Evolutionary conservation across 1,140 invertebrate genomes (phyloP).

Genomic region (Adelges cooleyi): DNA sequence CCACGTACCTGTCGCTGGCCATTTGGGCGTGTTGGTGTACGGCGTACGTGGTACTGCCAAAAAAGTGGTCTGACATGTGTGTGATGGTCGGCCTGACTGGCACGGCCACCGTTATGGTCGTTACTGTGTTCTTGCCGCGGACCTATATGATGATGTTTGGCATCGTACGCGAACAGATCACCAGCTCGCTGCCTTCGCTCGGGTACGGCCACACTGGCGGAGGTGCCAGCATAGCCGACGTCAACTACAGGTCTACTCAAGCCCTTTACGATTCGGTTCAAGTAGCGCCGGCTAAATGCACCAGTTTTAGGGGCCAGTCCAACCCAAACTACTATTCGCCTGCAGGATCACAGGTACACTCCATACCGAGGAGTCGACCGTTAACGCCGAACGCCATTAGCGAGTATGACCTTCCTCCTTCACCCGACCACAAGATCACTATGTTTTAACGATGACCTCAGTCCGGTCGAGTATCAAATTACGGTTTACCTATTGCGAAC

Average conservation of each 20-base stretch:
- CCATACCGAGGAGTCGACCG: constrained; percentile 28
- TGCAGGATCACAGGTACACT: not conserved
- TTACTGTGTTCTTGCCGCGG: constrained; percentile 46
- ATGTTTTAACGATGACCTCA: constrained; percentile 32
- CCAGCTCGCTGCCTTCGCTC: constrained; percentile 33
- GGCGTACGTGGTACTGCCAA: constrained; percentile 40
- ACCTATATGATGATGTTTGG: constrained; percentile 46
- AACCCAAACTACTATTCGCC: constrained; percentile 34
- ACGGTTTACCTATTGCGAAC: no score
- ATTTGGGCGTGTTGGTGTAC: constrained; percentile 46
- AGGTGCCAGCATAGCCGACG: constrained; percentile 32
- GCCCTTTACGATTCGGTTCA: constrained; percentile 37
- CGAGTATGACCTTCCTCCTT: constrained; percentile 33
- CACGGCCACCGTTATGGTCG: constrained; percentile 42
- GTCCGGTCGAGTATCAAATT: no score
- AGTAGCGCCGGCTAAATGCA: not conserved
- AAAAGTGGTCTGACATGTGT: constrained; percentile 30
- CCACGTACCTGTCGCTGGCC: constrained; percentile 39
- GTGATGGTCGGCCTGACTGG: constrained; percentile 33
- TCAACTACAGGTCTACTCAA: constrained; percentile 36
- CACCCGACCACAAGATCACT: constrained; percentile 31
- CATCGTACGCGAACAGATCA: constrained; percentile 37
- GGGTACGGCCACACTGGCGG: constrained; percentile 29
- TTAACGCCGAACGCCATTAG: constrained; percentile 32
- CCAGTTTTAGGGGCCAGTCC: constrained; percentile 25